A percentile compares a stretch with the other conserved stretches of the same genome.
phyloP scores from a whole-genome alignment of 2,113 vertebrate genomes.

The Oceanodroma tethys region DNA sequence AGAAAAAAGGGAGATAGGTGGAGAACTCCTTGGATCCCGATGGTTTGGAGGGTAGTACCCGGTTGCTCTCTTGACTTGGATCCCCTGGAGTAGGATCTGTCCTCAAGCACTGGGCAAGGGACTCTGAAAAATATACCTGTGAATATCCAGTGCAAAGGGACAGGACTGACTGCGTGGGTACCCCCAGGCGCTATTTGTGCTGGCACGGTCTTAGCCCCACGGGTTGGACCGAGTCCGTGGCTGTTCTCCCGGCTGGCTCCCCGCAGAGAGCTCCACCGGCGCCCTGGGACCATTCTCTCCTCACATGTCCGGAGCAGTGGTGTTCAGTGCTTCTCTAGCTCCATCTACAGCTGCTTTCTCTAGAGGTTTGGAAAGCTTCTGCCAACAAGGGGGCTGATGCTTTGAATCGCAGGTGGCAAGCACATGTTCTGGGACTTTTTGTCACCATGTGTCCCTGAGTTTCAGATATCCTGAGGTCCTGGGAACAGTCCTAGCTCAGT shows the following conservation, averaged over 20 bases:
- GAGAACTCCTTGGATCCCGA: neutral
- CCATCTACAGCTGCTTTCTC: conserved; percentile 52
- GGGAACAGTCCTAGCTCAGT: neutral
- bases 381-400: neutral
- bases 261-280: neutral
- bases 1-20: neutral
- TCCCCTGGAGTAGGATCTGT: neutral
- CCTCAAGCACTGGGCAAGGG: neutral
- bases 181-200: fast-evolving
- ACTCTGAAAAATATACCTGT: neutral
- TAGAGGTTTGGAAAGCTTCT: neutral
- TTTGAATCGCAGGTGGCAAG: neutral
- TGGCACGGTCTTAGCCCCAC: neutral
- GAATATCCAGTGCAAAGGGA: fast-evolving
- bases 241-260: no score
- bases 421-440: neutral
- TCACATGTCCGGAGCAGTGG: fast-evolving
- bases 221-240: fast-evolving
- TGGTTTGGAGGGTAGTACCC: neutral
- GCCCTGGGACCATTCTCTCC: neutral
- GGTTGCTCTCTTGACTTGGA: neutral
- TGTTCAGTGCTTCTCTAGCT: conserved; percentile 29
- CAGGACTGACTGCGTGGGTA: fast-evolving
- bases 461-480: neutral
- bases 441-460: neutral